Evolutionary conservation across 2,113 vertebrate genomes (phyloP), one percentile per base, ranked within the genome.

Genomic region (Nettapus auritus): DNA sequence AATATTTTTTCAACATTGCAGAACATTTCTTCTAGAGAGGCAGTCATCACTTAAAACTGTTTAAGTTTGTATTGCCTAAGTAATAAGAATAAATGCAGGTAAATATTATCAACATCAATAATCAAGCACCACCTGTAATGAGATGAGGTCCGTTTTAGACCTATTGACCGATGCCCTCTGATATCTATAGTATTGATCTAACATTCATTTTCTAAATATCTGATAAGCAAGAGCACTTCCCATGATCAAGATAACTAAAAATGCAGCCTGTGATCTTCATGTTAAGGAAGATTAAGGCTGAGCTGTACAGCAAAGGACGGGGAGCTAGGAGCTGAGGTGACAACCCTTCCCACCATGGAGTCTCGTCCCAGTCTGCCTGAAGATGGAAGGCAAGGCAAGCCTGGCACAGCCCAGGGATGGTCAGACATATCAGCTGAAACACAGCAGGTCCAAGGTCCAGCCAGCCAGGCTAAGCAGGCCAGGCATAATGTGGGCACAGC

Each of bases 121-220:
- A 78, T 76, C 57, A 64, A 75, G 8, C 6, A 2, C 23, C 75
- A 62, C 22, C 13, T 66, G 34, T 70, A 92, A 92, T 33, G 48
- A 86, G 60, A 84, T 28, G 48, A 83, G 17, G 38, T 69, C 59
- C 26, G 44, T 81, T 88, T 81, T 69, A 28, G 78, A 78, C 25
- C 33, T 69, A 29, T 56, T 87, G 28, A 28, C 19, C 55, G 84
- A 8, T 55, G 44, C 13, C 19, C 33, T 68, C 19, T 52, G 11
- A 64, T 73, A 42, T 71, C 86, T 76, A n/a, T 33, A 57, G 4
- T 62, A 92, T 84, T 78, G 86, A 96, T 90, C 66, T 68, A 86
- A n/a, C 10, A 81, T 53, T 40, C 6, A 36, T 86, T 93, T 94
- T 71, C 76, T 78, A 38, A 81, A 23, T 28, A 79, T 73, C 48